These are phyloP conservation scores for Tromatobia lineatoria DNA, from an alignment of 2,888 invertebrate genomes.

Conservation along the genomic window DNA sequence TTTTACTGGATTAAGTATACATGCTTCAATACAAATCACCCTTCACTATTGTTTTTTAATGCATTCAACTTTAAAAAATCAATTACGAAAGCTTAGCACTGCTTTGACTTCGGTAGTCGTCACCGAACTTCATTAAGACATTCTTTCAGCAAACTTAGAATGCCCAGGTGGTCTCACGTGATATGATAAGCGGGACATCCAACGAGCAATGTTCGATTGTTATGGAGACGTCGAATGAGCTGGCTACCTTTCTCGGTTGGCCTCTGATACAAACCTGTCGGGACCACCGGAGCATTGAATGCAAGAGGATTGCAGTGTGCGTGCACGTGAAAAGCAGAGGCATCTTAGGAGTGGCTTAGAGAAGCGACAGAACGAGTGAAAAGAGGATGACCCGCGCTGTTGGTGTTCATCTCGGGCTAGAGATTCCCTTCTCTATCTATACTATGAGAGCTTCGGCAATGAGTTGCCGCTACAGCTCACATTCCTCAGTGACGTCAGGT, in stretches of 20 bases:
- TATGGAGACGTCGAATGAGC: neutral
- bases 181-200: too few relatives aligned
- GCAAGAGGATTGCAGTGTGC: neutral
- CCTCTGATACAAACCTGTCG: neutral
- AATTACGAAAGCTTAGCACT: too few relatives aligned
- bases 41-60: too few relatives aligned
- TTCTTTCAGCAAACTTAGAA: too few relatives aligned
- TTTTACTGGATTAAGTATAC: too few relatives aligned
- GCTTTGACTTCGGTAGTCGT: too few relatives aligned
- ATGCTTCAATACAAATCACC: too few relatives aligned
- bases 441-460: constrained; percentile 17
- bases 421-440: constrained; percentile 6
- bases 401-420: neutral
- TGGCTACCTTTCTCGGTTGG: neutral
- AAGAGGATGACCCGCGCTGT: constrained; percentile 30
- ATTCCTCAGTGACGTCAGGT: constrained; percentile 67
- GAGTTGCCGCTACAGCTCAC: constrained; percentile 59
- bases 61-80: too few relatives aligned
- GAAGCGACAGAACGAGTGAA: constrained; percentile 11
- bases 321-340: neutral
- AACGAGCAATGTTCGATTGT: too few relatives aligned
- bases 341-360: constrained; percentile 16
- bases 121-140: too few relatives aligned
- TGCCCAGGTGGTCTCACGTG: too few relatives aligned
- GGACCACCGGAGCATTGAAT: constrained; percentile 10